These are phyloP conservation scores for Aurelia aurita DNA, from an alignment of 30 jellyfish, hydroid and myxozoan genomes.

Conservation along the genomic window DNA sequence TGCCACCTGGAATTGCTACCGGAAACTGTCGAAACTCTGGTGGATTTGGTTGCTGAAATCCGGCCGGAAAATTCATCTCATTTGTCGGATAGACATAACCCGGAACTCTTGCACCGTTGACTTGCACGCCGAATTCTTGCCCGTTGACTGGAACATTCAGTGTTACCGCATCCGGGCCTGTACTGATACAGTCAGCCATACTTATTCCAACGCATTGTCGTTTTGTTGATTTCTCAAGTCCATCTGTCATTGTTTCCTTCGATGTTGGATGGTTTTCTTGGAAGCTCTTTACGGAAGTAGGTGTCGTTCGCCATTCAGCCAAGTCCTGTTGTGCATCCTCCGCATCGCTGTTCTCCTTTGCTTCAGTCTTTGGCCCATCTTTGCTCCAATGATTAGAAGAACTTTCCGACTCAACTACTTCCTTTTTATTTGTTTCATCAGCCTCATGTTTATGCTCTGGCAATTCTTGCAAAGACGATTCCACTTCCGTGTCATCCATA, in stretches of 20 bases:
- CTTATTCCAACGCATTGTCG: slow-evolving; percentile 60
- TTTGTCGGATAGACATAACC: slow-evolving; percentile 27
- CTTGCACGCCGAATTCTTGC: slow-evolving; percentile 50
- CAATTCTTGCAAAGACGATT: not conserved
- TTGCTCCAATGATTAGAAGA: not conserved
- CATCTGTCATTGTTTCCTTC: slow-evolving; percentile 56
- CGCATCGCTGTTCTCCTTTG: not conserved
- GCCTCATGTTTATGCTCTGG: not conserved
- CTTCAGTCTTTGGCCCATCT: not conserved
- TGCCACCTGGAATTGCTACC: not conserved
- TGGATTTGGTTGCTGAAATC: slow-evolving; percentile 7
- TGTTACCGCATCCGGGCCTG: slow-evolving; percentile 68
- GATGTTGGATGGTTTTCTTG: slow-evolving; percentile 27
- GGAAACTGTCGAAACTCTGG: slow-evolving; percentile 45
- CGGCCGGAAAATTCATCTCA: not conserved
- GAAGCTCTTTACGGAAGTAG: not conserved
- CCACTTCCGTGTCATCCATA: not conserved
- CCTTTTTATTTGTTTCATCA: not conserved
- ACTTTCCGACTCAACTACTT: not conserved
- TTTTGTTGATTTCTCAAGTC: slow-evolving; percentile 40
- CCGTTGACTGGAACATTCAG: slow-evolving; percentile 46
- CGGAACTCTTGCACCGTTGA: slow-evolving; percentile 23
- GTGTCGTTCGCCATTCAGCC: slow-evolving; percentile 26
- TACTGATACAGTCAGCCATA: slow-evolving; percentile 46
- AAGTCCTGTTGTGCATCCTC: slow-evolving; percentile 2